Conservation (phyloP, 2,113 vertebrate species). For the Oriolus oriolus region DNA sequence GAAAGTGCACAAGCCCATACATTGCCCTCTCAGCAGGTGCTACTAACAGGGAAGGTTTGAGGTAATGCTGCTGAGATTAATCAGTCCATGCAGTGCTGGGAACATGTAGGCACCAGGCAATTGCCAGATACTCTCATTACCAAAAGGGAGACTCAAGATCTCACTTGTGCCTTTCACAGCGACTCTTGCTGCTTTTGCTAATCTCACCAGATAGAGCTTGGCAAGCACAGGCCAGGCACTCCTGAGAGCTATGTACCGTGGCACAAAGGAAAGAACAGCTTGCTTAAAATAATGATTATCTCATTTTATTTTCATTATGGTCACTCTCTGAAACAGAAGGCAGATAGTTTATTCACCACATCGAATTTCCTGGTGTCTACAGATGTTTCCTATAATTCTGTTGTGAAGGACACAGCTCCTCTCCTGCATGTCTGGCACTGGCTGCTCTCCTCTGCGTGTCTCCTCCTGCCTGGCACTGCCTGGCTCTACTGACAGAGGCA, state of each 20-base stretch:
- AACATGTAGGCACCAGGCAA: background rate
- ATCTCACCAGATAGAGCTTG: background rate
- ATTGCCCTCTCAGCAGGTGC: background rate
- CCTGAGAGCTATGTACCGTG: background rate
- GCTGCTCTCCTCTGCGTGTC: background rate
- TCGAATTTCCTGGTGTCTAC: background rate
- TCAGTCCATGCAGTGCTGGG: background rate
- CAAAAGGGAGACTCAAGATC: background rate
- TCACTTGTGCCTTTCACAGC: background rate
- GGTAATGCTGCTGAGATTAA: background rate
- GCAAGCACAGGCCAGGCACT: background rate
- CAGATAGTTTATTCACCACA: background rate
- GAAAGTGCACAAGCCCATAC: background rate
- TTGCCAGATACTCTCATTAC: background rate
- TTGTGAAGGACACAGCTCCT: background rate
- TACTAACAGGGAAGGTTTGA: background rate
- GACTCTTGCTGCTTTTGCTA: background rate
- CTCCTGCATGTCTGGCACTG: background rate
- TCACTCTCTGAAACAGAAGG: background rate
- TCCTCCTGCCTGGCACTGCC: background rate
- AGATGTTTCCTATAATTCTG: slow-evolving; percentile 7
- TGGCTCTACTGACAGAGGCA: background rate
- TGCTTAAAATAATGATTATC: background rate
- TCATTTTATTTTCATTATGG: background rate
- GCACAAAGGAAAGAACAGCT: background rate